A percentile compares a stretch with the other conserved stretches of the same genome.
Conservation (phyloP, 2,888 invertebrate genomes). For the Yponomeuta plumbellus region DNA sequence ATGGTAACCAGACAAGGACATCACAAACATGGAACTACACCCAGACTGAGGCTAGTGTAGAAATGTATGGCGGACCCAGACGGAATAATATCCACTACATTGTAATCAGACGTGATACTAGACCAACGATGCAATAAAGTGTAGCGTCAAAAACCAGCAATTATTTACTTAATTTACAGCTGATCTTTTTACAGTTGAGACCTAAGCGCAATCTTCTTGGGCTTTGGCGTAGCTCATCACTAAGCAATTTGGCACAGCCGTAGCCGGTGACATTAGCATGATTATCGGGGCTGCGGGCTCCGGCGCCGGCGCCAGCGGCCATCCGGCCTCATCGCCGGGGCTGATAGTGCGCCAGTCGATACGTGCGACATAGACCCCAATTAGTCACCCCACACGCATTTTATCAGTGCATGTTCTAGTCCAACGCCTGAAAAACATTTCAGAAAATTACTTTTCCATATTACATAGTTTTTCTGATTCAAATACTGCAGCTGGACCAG, state of each 20-base stretch:
- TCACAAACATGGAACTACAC: no score
- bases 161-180: neutral
- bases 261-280: neutral
- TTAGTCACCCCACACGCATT: neutral
- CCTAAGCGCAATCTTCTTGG: neutral
- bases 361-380: neutral
- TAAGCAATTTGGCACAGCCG: neutral
- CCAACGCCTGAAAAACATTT: no score
- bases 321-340: neutral
- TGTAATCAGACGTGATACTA: no score
- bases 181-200: neutral
- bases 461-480: no score
- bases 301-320: neutral
- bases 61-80: no score
- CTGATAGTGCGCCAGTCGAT: neutral
- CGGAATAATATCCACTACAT: no score
- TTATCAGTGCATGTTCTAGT: neutral
- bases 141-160: no score
- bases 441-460: no score
- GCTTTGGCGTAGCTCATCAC: neutral
- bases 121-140: no score
- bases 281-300: neutral
- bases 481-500: no score
- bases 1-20: no score
- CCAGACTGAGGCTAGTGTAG: no score